Evolutionary conservation across 2,113 vertebrate genomes (phyloP).

Genomic region (Fulmarus glacialis): DNA sequence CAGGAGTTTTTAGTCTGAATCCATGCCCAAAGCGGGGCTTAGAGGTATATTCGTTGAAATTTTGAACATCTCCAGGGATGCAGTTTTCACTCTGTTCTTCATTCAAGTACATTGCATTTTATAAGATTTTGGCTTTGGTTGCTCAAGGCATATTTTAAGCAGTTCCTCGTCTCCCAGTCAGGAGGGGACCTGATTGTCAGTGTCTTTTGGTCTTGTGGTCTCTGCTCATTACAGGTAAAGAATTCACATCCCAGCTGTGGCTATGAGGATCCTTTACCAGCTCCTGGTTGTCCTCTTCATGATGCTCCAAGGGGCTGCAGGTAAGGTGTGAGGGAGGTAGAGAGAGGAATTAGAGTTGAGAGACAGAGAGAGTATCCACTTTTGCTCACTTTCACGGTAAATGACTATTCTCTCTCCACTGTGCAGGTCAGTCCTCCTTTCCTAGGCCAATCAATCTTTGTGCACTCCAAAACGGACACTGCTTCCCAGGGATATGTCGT

Average conservation of each 20-base stretch:
- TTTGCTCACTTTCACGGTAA: neutral
- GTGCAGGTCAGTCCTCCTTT: neutral
- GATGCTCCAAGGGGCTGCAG: neutral
- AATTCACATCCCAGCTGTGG: neutral
- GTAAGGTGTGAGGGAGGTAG: neutral
- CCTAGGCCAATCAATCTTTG: accelerated
- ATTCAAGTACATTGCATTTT: neutral
- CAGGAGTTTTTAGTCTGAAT: neutral
- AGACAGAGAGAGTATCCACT: neutral
- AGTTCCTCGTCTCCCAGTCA: neutral
- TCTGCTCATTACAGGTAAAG: neutral
- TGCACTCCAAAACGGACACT: accelerated
- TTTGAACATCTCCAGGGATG: neutral
- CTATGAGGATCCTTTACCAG: slow-evolving; percentile 23
- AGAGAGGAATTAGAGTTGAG: neutral
- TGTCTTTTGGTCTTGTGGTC: neutral
- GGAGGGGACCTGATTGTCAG: neutral
- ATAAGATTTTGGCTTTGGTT: neutral
- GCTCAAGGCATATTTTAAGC: neutral
- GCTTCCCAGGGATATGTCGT: neutral
- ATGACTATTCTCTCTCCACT: neutral
- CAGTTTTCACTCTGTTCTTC: neutral
- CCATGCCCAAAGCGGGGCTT: accelerated
- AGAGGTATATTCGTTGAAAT: neutral
- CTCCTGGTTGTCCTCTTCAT: neutral